Base-by-base conservation (phyloP, 2,797 vertebrate genomes). In the Enteromius unitaeniatus region DNA sequence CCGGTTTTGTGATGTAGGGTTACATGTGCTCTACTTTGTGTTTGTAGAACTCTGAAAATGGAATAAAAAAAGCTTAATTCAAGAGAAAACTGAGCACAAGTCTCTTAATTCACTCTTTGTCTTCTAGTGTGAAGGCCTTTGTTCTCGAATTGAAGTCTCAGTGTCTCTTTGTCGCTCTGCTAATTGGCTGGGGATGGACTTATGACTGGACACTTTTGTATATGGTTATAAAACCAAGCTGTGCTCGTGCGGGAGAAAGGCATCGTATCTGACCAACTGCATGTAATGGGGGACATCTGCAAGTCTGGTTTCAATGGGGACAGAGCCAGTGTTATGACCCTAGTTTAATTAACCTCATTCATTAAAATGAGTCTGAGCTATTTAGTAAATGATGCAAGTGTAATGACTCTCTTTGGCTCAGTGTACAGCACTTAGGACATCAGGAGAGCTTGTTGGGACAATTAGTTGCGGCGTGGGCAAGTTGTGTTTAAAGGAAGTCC, bases 401-500 rank as follows among this genome's bases (percentile, higher is more conserved):
- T 78, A 49, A 45, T 65, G 47, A 77, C 58, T 72, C 19, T 40
- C 26, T 79, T 47, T 58, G 67, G 73, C 68, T 81, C 8, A 62
- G 28, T 87, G 9, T 58, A 78, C 23, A 74, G 49, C 62, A 31
- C 15, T 68, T 82, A 45, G 69, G 26, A 65, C 21, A 58, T 77
- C 60, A 19, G 45, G 75, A 45, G 79, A 53, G 76, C 75, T 64
- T 51, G 19, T 37, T 72, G 64, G 60, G 47, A 19, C 3, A 23
- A 72, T 45, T 42, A 40, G 9, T 68, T 13, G 1, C 14, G 17
- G 53, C n/a, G 19, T 34, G 17, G 65, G n/a, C 10, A 55, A 58
- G 45, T 53, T 26, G 84, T 47, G 34, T 45, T 79, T 82, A 89
- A 85, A 92, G 91, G 92, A 94, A 94, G 90, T 91, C 84, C 83